phyloP scores from a whole-genome alignment of 1,140 invertebrate species.

The Caligus rogercresseyi region DNA sequence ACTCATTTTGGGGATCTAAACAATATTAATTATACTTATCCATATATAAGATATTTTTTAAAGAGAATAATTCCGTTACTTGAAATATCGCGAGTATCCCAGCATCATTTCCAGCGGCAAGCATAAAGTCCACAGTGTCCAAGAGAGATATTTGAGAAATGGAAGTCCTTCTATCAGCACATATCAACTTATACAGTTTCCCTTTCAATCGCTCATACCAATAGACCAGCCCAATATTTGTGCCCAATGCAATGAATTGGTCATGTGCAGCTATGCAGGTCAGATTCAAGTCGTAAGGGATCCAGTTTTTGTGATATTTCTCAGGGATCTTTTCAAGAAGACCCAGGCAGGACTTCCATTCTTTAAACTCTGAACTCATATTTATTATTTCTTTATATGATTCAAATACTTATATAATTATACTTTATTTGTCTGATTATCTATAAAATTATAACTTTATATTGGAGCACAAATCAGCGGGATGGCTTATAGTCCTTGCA shows the following conservation, averaged over 20 bases:
- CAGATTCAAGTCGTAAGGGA: constrained; percentile 7
- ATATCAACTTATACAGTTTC: not conserved
- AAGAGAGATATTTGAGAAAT: not conserved
- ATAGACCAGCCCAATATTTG: constrained; percentile 7
- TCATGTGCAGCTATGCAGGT: constrained; percentile 8
- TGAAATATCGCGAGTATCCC: not conserved
- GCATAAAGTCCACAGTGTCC: not conserved
- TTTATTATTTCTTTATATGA: not conserved
- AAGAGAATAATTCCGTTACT: not conserved
- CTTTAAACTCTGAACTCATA: not conserved
- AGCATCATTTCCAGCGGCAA: not conserved
- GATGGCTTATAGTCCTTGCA: not conserved
- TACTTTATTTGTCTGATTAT: not conserved
- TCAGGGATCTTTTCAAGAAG: not conserved
- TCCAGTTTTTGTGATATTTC: not conserved
- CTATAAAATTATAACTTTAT: not conserved
- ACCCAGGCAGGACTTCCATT: not conserved
- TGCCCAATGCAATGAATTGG: constrained; percentile 4
- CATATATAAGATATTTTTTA: not conserved
- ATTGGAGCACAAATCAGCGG: not conserved
- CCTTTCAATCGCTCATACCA: constrained; percentile 8
- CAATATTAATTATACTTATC: not conserved
- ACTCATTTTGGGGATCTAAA: constrained; percentile 4
- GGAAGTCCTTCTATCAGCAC: not conserved
- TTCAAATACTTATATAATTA: not conserved